Conservation (phyloP, 2,888 invertebrate genomes). For the Andricus quercusramuli region DNA sequence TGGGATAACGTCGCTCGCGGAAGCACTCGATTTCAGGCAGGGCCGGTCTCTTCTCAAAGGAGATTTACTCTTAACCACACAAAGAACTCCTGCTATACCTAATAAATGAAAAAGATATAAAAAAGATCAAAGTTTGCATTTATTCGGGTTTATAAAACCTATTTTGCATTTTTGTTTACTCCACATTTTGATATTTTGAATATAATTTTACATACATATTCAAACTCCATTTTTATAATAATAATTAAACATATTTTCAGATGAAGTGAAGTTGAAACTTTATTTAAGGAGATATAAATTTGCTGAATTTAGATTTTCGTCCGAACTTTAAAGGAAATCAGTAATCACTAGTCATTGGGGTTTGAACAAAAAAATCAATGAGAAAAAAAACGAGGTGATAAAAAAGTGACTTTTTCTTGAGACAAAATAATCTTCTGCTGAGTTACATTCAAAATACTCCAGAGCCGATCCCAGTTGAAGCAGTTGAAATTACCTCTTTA, state of each 20-base stretch:
- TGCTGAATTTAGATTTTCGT: not conserved
- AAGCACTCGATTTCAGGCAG: constrained; percentile 53
- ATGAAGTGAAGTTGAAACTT: no score
- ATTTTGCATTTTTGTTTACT: not conserved
- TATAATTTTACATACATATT: not conserved
- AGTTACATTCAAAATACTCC: constrained; percentile 48
- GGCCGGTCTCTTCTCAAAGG: constrained; percentile 39
- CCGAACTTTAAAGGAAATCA: constrained; percentile 61
- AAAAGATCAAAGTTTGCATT: constrained; percentile 32
- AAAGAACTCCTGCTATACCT: constrained; percentile 38
- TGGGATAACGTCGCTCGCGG: constrained; percentile 65
- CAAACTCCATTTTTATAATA: no score
- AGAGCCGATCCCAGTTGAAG: not conserved
- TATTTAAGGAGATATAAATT: not conserved
- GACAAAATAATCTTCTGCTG: constrained; percentile 45
- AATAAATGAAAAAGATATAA: constrained; percentile 38
- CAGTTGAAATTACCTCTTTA: not conserved
- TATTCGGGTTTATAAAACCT: constrained; percentile 24
- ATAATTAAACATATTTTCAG: no score
- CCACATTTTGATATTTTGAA: not conserved
- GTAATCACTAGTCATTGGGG: no score
- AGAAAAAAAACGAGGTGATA: constrained; percentile 49
- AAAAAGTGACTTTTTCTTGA: constrained; percentile 9
- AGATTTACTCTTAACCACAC: constrained; percentile 35
- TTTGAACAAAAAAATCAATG: constrained; percentile 58